Evolutionary conservation across 2,113 vertebrate genomes (phyloP).

Genomic region (Anoura caudifer): DNA sequence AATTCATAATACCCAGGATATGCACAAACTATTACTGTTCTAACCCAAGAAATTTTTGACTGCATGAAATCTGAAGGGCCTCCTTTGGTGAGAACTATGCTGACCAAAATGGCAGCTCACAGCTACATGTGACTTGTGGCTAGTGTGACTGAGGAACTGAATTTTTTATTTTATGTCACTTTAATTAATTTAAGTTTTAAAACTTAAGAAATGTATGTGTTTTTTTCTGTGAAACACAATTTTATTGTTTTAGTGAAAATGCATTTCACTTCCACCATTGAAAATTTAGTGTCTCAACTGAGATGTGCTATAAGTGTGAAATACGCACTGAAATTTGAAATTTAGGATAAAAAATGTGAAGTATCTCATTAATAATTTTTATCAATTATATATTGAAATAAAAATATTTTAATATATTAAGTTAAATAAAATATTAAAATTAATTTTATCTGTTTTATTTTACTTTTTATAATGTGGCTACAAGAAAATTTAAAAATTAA

Average conservation of each 20-base stretch:
- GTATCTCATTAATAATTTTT: not conserved
- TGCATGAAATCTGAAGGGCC: not conserved
- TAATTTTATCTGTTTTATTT: constrained; percentile 5
- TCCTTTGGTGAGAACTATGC: not conserved
- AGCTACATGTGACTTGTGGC: not conserved
- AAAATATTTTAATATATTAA: constrained; percentile 8
- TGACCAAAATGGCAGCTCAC: not conserved
- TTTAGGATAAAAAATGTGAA: not conserved
- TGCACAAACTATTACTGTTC: not conserved
- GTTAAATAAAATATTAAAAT: not conserved
- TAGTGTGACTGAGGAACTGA: not conserved
- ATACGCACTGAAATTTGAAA: not conserved
- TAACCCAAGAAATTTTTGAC: not conserved
- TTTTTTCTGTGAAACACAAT: not conserved
- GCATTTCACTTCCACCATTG: not conserved
- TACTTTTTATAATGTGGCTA: not conserved
- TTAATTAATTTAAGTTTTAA: constrained; percentile 29
- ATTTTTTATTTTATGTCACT: not conserved
- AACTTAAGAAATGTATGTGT: not conserved
- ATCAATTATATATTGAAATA: not conserved
- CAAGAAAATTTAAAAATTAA: not conserved
- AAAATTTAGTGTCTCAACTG: not conserved
- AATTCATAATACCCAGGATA: not conserved
- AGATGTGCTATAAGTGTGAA: not conserved
- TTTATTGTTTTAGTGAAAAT: not conserved